Evolutionary conservation across 2,888 invertebrate genomes (phyloP), one percentile per base, ranked within the genome.

Genomic region (Phalera bucephala): DNA sequence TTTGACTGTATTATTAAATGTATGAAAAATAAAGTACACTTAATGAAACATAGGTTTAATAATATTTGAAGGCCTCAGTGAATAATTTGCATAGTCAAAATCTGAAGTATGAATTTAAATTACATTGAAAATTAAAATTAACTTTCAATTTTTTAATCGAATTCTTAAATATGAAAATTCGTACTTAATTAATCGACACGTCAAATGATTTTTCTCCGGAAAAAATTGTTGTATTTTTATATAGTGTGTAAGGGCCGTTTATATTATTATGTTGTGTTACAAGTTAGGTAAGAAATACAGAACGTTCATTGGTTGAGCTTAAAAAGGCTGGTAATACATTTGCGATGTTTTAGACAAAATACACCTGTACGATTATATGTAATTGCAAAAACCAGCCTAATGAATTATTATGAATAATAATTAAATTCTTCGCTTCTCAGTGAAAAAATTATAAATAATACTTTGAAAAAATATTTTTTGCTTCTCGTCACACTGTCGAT

Each of bases 181-280:
- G n/a, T n/a, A n/a, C n/a, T n/a, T n/a, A n/a, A n/a, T n/a, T 25
- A 30, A 42, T 54, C 44, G 41, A 45, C 51, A 38, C 48, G 69
- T 70, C 70, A 64, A 67, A 57, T 57, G 46, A 58, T 54, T 70
- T 67, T 63, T 62, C 52, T 50, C 64, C 52, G 63, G 71, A 60
- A 66, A 31, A 22, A 45, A 80, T 86, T 86, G 84, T 87, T 84
- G 82, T 87, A 87, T 83, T 84, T 84, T 86, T 84, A 80, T 80
- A 76, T 83, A 87, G 85, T 80, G 52, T 57, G 66, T 81, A 82
- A 86, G 83, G 70, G 32, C 57, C 66, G 73, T 83, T 82, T 70
- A 69, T 70, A 69, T 15, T 73, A 71, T 64, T 64, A 66, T 71
- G 60, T 67, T 48, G 40, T 58, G 55, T 57, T 55, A 63, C 40